These are phyloP conservation scores for Formica selysi DNA, from an alignment of 1,140 invertebrate genomes.

Conservation along the genomic window DNA sequence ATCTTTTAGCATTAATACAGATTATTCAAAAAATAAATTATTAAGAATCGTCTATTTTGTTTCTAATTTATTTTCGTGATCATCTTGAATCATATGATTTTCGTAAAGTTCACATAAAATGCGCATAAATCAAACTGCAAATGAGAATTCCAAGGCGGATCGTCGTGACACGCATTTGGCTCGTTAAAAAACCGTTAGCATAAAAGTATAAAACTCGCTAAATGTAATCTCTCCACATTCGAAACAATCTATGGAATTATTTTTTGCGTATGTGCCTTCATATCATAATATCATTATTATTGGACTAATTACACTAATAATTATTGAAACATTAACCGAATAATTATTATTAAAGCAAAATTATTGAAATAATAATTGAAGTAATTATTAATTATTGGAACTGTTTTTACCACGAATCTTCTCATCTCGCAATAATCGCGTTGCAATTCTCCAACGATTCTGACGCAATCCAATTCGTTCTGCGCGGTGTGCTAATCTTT, in stretches of 20 bases:
- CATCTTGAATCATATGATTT: neutral
- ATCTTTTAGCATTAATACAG: neutral
- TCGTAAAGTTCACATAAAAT: slow-evolving; percentile 13
- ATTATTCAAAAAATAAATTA: neutral
- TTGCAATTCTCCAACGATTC: neutral
- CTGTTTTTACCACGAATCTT: neutral
- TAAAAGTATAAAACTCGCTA: neutral
- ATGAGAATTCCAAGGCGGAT: slow-evolving; percentile 28
- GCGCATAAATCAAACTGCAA: slow-evolving; percentile 63
- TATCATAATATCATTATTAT: neutral
- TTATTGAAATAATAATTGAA: slow-evolving; percentile 26
- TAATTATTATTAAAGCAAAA: slow-evolving; percentile 1
- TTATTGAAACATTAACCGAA: slow-evolving; percentile 1
- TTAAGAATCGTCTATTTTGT: neutral
- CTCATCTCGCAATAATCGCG: neutral
- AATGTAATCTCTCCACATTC: neutral
- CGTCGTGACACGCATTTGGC: slow-evolving; percentile 56
- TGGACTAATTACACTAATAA: neutral
- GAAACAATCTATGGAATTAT: neutral
- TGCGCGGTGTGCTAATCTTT: slow-evolving; percentile 13
- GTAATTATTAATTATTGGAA: neutral
- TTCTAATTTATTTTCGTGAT: neutral
- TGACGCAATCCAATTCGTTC: neutral
- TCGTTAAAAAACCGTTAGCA: slow-evolving; percentile 69
- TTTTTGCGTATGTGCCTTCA: neutral